These are phyloP conservation scores for Enteromius anoplus DNA, from an alignment of 2,797 vertebrate species.

Conservation along the genomic window DNA sequence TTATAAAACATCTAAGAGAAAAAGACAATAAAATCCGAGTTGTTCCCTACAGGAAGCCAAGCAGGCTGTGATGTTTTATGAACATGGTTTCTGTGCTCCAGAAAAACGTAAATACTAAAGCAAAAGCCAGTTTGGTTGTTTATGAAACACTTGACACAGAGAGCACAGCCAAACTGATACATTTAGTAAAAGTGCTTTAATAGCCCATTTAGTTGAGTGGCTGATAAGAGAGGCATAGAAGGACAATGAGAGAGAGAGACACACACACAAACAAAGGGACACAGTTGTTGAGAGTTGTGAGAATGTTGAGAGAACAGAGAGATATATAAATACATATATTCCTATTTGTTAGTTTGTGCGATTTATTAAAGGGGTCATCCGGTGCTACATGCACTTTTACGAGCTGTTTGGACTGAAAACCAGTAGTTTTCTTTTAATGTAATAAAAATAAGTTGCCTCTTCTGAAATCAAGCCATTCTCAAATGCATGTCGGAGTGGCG, in stretches of 20 bases:
- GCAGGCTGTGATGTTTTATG: constrained; percentile 36
- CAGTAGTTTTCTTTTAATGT: too few species aligned
- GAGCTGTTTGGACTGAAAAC: too few species aligned
- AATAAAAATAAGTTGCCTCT: too few species aligned
- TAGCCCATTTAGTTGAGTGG: constrained; percentile 55
- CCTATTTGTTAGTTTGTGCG: neutral
- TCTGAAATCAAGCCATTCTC: too few species aligned
- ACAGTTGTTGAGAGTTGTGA: neutral
- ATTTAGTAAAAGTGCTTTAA: constrained; percentile 49
- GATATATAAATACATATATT: neutral
- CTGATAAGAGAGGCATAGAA: constrained; percentile 27
- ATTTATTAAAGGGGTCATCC: too few species aligned
- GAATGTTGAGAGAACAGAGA: neutral
- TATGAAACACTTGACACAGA: constrained; percentile 44
- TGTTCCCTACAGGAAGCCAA: constrained; percentile 6
- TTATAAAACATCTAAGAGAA: constrained; percentile 28
- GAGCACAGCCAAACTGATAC: constrained; percentile 34
- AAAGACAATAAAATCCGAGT: constrained; percentile 18
- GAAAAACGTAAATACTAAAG: constrained; percentile 22
- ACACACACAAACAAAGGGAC: constrained; percentile 5
- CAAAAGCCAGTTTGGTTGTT: constrained; percentile 38
- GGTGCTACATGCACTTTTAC: too few species aligned
- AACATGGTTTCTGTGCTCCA: constrained; percentile 3
- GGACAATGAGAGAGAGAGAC: neutral
- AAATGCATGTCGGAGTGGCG: too few species aligned